These are phyloP conservation scores for Lepeophtheirus nordmannii DNA, from an alignment of 2,888 invertebrate genomes.

Conservation along the genomic window DNA sequence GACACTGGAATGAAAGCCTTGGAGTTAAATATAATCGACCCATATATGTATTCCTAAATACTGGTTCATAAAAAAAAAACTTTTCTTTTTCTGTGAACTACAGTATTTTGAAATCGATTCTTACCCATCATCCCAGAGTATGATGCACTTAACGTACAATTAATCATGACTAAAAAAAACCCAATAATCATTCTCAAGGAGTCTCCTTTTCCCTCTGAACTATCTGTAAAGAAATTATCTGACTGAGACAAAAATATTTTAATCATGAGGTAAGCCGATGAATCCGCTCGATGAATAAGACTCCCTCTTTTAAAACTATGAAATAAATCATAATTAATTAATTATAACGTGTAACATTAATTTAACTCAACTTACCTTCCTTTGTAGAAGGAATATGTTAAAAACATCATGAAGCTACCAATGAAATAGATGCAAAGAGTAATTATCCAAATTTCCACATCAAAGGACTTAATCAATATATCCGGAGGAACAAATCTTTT, in stretches of 20 bases:
- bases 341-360: background rate
- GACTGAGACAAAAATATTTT: background rate
- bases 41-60: no score
- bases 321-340: background rate
- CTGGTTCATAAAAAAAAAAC: no score
- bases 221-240: background rate
- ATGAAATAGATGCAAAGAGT: background rate
- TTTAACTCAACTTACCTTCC: no score
- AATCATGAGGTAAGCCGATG: conserved; percentile 3
- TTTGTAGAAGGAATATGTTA: background rate
- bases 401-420: background rate
- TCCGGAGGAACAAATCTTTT: background rate
- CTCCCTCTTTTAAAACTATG: background rate
- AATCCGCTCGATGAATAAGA: background rate
- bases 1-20: background rate
- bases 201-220: background rate
- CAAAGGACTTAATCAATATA: conserved; percentile 1
- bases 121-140: conserved; percentile 2
- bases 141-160: background rate
- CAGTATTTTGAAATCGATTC: background rate
- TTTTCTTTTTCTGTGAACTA: no score
- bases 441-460: background rate
- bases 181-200: background rate
- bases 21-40: no score
- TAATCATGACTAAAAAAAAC: background rate